Evolutionary conservation across 2,113 vertebrate species (phyloP), one percentile per base, ranked within the genome.

Genomic region (Corythoichthys intestinalis): DNA sequence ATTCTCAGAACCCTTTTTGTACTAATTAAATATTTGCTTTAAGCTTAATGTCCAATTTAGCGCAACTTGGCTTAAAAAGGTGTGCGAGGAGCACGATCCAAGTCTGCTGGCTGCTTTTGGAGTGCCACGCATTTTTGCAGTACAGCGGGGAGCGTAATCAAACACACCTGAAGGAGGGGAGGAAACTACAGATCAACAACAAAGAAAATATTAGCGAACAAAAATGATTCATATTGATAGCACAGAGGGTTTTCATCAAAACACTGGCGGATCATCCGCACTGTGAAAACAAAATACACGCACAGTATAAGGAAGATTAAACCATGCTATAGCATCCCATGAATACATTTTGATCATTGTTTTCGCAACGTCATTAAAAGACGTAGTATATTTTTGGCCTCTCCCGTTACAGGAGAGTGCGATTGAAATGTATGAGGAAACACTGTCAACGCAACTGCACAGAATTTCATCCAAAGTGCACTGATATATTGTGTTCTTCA

Each of bases 231-330:
- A 75, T 76, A 75, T 63, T 3, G 56, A 85, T 79, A 77, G 72
- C 57, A 53, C 59, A 77, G 72, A 79, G 61, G 74, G 69, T 79
- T 76, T 67, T 78, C 70, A 73, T 85, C 74, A 80, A 86, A 82
- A 81, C 70, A 75, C 66, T 60, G 71, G 65, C 54, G 65, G 70
- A 78, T 72, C 66, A 79, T 71, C 74, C 69, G 77, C 72, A 71
- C 64, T 68, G 70, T 85, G 74, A 82, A 85, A 86, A 84, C 61
- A 71, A 88, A 87, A 80, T 67, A 81, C 77, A 86, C 47, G 75
- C 66, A 83, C 73, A 84, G 75, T 72, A 85, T 75, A 76, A 84
- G 71, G 87, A 84, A 82, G 69, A 82, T 82, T 37, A 84, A 89
- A 81, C 75, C 87, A 86, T 90, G 86, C 87, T 76, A 76, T 83